phyloP scores from a whole-genome alignment of 2,113 vertebrate species.

The Narcine bancroftii region DNA sequence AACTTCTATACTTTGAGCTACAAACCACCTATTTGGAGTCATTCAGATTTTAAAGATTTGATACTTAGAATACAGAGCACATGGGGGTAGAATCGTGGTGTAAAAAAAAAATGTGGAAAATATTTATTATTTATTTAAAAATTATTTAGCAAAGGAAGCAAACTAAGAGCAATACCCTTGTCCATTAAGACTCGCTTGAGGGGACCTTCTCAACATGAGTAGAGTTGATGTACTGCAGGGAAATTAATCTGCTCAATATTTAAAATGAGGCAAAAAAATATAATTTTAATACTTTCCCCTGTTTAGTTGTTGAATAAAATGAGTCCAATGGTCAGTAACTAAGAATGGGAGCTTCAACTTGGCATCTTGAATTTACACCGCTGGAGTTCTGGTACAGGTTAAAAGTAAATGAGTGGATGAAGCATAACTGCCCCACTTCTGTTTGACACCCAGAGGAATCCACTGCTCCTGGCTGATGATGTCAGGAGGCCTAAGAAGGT shows the following conservation, averaged over 20 bases:
- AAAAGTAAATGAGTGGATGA: too few relatives aligned
- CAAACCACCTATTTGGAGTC: neutral
- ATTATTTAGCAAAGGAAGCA: neutral
- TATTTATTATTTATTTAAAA: neutral
- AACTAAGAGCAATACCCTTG: neutral
- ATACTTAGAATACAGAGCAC: neutral
- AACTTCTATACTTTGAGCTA: neutral
- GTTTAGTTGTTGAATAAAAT: neutral
- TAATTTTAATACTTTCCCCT: neutral
- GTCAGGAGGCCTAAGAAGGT: too few relatives aligned
- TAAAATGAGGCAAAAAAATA: neutral
- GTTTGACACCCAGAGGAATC: too few relatives aligned
- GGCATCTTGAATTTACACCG: neutral
- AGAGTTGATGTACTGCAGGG: too few relatives aligned
- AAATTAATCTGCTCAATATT: neutral
- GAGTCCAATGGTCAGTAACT: neutral
- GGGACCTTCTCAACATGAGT: too few relatives aligned
- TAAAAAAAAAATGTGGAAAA: neutral
- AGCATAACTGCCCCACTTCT: too few relatives aligned
- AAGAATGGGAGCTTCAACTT: neutral
- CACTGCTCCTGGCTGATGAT: too few relatives aligned
- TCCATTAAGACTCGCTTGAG: neutral
- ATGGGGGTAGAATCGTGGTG: neutral
- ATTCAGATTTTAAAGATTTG: neutral
- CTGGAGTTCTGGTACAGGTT: too few relatives aligned